Base-by-base conservation (phyloP, 2,113 vertebrate species). In the Xiphias gladius region DNA sequence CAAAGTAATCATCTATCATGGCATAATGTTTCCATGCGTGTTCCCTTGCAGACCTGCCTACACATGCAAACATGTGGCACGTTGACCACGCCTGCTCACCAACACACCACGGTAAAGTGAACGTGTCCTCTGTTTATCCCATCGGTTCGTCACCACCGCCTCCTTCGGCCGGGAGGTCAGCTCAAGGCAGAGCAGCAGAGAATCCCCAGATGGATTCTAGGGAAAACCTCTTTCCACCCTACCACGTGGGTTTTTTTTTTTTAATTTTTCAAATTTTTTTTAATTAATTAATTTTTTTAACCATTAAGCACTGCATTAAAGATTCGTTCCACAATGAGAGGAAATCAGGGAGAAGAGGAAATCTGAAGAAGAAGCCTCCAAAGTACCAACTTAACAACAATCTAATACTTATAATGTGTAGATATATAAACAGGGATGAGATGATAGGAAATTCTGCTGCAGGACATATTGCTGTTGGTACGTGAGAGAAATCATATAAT, bases 111-210 rank as follows among this genome's bases (percentile, higher is more conserved):
- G 0, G 2, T 0, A 43, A 41, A 55, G 16, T 66, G 3, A 90
- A 69, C 7, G 0, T 10, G 0, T 92, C 92, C 1, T 89, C 86
- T 0, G 89, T 86, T 48, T 17, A 76, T 24, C 89, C 89, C 20
- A 89, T 86, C 30, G 30, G 5, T 0, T 7, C 17, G 0, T 58
- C 71, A 6, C 11, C 64, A 3, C 0, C 5, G 0, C 7, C 54
- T 48, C 3, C 2, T 11, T 26, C 22, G 0, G 16, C 37, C 1
- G 2, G 2, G 4, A 73, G 1, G 7, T 13, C 70, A 4, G 1
- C 26, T 37, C 12, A 20, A 35, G 10, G 5, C 1, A 32, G 20
- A 8, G 0, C 68, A 20, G 1, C 11, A 0, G 20, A 55, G 32
- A 11, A 0, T 1, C 10, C 30, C 4, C 28, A 24, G 43, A 1